Percentiles rank a stretch among this genome's conserved stretches.
Evolutionary conservation across 1,140 invertebrate species (phyloP).

Genomic region (Psilanteris sp.): DNA sequence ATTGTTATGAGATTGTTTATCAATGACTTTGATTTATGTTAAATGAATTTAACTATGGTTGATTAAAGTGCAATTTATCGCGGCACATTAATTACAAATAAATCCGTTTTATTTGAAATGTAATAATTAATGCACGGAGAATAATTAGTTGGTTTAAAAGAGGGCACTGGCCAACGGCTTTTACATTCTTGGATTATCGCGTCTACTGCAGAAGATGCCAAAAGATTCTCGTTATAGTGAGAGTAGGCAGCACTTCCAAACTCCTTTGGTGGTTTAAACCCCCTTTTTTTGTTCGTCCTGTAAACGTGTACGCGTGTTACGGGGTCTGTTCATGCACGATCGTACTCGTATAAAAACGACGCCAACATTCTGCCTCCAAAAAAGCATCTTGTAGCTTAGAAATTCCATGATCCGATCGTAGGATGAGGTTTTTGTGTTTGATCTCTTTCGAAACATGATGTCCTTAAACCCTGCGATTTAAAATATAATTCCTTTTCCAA

Average conservation of each 20-base stretch:
- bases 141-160: slow-evolving; percentile 32
- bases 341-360: slow-evolving; percentile 61
- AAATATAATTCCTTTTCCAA: too few relatives aligned
- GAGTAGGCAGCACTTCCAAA: slow-evolving; percentile 35
- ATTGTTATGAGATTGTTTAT: not conserved
- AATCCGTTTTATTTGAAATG: slow-evolving; percentile 10
- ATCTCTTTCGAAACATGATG: slow-evolving; percentile 43
- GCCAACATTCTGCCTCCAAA: slow-evolving; percentile 73
- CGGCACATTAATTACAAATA: slow-evolving; percentile 12
- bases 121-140: slow-evolving; percentile 15
- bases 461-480: too few relatives aligned
- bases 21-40: slow-evolving; percentile 10
- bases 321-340: slow-evolving; percentile 46
- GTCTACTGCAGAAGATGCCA: slow-evolving; percentile 36
- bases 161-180: slow-evolving; percentile 24
- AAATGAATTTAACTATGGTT: slow-evolving; percentile 6
- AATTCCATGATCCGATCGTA: slow-evolving; percentile 59
- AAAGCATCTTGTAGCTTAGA: slow-evolving; percentile 69
- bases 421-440: slow-evolving; percentile 20
- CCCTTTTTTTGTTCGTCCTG: slow-evolving; percentile 7
- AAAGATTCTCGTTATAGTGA: slow-evolving; percentile 41
- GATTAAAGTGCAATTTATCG: slow-evolving; percentile 11
- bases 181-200: slow-evolving; percentile 44
- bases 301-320: slow-evolving; percentile 46
- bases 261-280: slow-evolving; percentile 13